Percentiles rank a stretch among this genome's conserved stretches.
phyloP scores from a whole-genome alignment of 2,888 invertebrate genomes.

The Alviniconcha strummeri region DNA sequence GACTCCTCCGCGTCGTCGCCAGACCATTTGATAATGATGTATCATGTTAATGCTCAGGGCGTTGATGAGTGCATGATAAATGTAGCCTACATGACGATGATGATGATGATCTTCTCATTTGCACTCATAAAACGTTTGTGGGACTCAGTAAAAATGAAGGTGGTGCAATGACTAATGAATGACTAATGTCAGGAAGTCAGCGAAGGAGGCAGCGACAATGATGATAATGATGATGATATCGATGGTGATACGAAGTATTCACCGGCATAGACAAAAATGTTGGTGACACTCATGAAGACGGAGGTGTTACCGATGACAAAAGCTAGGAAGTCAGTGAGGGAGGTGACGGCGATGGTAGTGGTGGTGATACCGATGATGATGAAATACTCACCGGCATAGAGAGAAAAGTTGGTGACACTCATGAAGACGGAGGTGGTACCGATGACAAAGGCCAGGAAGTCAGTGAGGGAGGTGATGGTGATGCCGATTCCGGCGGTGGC shows the following conservation, averaged over 20 bases:
- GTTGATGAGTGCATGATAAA: no score
- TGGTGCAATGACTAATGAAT: no score
- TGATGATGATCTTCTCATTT: no score
- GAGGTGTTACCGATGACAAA: constrained; percentile 48
- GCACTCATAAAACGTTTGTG: no score
- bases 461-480: constrained; percentile 59
- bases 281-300: constrained; percentile 51
- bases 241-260: background rate
- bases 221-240: constrained; percentile 54
- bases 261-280: constrained; percentile 57
- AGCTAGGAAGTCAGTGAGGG: constrained; percentile 55
- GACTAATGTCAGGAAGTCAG: constrained; percentile 54
- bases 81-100: no score
- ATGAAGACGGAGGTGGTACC: constrained; percentile 47
- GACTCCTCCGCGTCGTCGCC: no score
- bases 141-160: no score
- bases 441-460: constrained; percentile 51
- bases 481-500: constrained; percentile 55
- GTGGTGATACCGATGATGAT: constrained; percentile 42
- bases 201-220: constrained; percentile 54
- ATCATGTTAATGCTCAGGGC: no score
- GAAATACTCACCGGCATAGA: constrained; percentile 50
- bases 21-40: no score
- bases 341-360: constrained; percentile 59
- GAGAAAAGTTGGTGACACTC: constrained; percentile 55